Conservation (phyloP, 1,140 invertebrate species). For the Amphibalanus amphitrite region DNA sequence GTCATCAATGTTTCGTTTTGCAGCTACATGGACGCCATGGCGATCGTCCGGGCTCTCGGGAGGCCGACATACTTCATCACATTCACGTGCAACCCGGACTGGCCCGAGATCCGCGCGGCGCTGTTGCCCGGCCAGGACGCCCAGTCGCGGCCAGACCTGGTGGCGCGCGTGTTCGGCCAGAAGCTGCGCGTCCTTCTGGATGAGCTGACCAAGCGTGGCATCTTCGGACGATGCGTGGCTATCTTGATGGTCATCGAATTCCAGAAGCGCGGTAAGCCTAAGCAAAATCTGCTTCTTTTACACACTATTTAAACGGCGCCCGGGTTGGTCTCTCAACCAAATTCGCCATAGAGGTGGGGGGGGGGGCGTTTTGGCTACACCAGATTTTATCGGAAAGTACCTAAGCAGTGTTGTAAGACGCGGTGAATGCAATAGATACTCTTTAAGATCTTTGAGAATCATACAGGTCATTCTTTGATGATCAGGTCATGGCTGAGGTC, state of each 20-base stretch:
- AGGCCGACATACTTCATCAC: constrained; percentile 17
- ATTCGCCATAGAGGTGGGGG: too few relatives aligned
- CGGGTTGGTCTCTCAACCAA: too few relatives aligned
- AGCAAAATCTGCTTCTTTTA: too few relatives aligned
- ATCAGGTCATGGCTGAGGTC: too few relatives aligned
- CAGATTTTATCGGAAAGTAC: too few relatives aligned
- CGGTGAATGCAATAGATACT: too few relatives aligned
- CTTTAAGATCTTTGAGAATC: too few relatives aligned
- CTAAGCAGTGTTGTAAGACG: too few relatives aligned
- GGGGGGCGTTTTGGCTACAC: too few relatives aligned
- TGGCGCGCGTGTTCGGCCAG: constrained; percentile 12
- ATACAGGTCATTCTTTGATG: too few relatives aligned
- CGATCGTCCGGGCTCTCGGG: constrained; percentile 13
- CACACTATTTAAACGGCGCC: too few relatives aligned
- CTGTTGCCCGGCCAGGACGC: constrained; percentile 13
- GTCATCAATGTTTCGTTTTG: too few relatives aligned
- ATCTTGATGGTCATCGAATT: constrained; percentile 20
- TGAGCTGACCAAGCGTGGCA: constrained; percentile 9
- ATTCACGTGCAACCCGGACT: constrained; percentile 22
- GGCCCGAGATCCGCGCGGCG: constrained; percentile 20
- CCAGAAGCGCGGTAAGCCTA: constrained; percentile 20
- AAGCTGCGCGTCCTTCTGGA: constrained; percentile 17
- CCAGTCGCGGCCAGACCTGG: constrained; percentile 18
- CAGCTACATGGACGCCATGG: constrained; percentile 17
- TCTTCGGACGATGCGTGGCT: constrained; percentile 18